These are phyloP conservation scores for Pithys albifrons DNA, from an alignment of 2,113 vertebrate species.

Conservation along the genomic window DNA sequence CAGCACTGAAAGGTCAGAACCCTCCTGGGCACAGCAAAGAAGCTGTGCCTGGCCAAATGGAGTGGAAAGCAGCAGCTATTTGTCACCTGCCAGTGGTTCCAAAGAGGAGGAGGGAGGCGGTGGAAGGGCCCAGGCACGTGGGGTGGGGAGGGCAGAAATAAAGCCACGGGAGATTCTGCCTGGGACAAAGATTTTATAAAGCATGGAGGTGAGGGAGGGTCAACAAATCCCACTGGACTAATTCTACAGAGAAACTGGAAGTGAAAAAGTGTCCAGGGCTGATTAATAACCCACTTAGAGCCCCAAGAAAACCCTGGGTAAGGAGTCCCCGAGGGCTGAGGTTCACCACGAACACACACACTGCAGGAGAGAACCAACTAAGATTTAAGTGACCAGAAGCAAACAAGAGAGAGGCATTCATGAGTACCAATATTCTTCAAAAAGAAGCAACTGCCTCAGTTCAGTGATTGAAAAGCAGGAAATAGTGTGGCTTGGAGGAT, in stretches of 20 bases:
- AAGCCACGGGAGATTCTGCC: conserved; percentile 4
- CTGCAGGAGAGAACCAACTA: background rate
- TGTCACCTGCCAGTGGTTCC: conserved; percentile 81
- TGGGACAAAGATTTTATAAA: background rate
- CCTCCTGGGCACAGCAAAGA: conserved; percentile 74
- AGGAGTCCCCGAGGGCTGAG: background rate
- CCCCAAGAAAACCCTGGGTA: background rate
- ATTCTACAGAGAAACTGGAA: background rate
- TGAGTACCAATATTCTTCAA: background rate
- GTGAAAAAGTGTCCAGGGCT: background rate
- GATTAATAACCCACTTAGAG: background rate
- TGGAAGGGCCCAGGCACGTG: conserved; percentile 31
- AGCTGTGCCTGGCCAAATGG: conserved; percentile 80
- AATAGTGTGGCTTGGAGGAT: background rate
- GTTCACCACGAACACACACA: background rate
- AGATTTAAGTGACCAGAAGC: background rate
- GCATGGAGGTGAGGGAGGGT: background rate
- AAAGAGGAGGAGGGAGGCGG: background rate
- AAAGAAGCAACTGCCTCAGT: background rate
- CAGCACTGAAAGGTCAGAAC: conserved; percentile 84
- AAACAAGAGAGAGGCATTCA: background rate
- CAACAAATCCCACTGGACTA: background rate
- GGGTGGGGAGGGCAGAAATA: conserved; percentile 51
- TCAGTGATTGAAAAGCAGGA: background rate
- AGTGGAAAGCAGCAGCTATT: conserved; percentile 84